Conservation (phyloP, 2,888 invertebrate genomes). For the Phymatocera aterrima region DNA sequence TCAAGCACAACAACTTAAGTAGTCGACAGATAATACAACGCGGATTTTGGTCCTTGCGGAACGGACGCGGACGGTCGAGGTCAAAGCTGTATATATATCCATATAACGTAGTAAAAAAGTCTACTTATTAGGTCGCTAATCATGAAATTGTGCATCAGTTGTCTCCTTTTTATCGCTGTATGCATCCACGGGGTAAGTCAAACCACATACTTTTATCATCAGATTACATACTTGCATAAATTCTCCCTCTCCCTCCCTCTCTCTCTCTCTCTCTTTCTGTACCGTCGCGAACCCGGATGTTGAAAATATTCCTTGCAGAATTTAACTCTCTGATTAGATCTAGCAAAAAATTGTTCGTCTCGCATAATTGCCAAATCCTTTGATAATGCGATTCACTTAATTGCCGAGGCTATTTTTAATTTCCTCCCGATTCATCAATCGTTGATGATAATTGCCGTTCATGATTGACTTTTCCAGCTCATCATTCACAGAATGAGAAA, state of each 20-base stretch:
- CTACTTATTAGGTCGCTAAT: not conserved
- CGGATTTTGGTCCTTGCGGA: not conserved
- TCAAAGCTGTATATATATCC: not conserved
- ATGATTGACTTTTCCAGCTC: not conserved
- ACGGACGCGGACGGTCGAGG: not conserved
- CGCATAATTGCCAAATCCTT: no score
- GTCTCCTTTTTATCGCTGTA: not conserved
- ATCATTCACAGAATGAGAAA: not conserved
- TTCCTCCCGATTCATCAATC: no score
- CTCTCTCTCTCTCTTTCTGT: not conserved
- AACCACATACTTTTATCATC: not conserved
- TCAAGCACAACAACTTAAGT: slow-evolving; percentile 56
- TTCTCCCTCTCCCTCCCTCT: not conserved
- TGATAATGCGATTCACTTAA: no score
- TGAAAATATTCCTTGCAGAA: not conserved
- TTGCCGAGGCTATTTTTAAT: not conserved
- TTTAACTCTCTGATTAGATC: not conserved
- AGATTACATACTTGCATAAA: not conserved
- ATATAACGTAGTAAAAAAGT: no score
- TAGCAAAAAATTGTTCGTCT: no score
- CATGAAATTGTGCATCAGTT: not conserved
- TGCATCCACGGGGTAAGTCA: slow-evolving; percentile 36
- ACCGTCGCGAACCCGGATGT: not conserved
- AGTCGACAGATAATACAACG: not conserved
- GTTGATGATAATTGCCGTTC: not conserved